Conservation (phyloP, 2,888 invertebrate genomes). For the Noctua fimbriata region DNA sequence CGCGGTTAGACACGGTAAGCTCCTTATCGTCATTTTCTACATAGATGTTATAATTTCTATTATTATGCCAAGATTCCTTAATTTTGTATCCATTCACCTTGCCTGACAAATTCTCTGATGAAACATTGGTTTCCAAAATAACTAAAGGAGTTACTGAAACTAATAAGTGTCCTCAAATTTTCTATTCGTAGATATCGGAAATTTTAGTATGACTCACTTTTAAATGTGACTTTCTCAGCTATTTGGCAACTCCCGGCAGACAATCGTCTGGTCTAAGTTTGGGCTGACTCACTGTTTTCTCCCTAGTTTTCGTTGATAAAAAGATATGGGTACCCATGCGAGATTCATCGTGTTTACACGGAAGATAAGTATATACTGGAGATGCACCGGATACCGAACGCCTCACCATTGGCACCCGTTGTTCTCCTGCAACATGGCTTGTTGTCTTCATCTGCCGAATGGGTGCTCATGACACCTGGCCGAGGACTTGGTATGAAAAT, state of each 20-base stretch:
- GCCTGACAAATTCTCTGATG: not conserved
- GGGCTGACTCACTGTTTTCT: slow-evolving; percentile 38
- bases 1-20: slow-evolving; percentile 84
- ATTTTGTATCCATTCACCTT: not conserved
- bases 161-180: not conserved
- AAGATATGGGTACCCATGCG: slow-evolving; percentile 93
- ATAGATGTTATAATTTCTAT: not conserved
- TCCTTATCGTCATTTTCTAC: slow-evolving; percentile 14
- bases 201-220: slow-evolving; percentile 17
- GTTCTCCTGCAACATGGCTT: slow-evolving; percentile 96
- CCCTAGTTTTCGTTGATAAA: slow-evolving; percentile 81
- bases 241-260: slow-evolving; percentile 32
- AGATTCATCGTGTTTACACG: slow-evolving; percentile 93
- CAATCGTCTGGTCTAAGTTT: slow-evolving; percentile 14
- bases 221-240: slow-evolving; percentile 3
- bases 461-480: slow-evolving; percentile 93
- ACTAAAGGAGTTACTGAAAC: not conserved
- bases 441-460: slow-evolving; percentile 94
- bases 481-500: slow-evolving; percentile 88
- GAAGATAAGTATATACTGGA: slow-evolving; percentile 95
- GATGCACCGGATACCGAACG: slow-evolving; percentile 94
- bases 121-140: not conserved
- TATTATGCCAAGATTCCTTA: not conserved
- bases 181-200: not conserved
- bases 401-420: slow-evolving; percentile 81